Percentiles rank a stretch among this genome's conserved stretches.
Conservation (phyloP, 2,888 invertebrate species). For the Agrenia bidenticulata region DNA sequence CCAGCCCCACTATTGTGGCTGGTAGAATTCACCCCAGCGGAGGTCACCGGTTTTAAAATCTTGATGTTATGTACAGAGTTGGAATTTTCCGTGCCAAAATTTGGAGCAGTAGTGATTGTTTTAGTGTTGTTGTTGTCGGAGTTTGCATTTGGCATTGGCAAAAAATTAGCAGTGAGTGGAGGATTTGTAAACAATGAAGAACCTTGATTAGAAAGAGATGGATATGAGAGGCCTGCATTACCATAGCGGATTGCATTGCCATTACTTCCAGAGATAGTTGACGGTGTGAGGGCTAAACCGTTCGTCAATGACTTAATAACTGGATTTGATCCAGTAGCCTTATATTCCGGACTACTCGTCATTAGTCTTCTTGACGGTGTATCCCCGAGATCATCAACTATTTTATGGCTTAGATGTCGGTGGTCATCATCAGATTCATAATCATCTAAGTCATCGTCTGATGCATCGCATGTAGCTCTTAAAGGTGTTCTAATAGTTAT, state of each 20-base stretch:
- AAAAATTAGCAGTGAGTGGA: conserved; percentile 18
- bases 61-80: conserved; percentile 20
- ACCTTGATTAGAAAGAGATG: conserved; percentile 18
- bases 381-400: conserved; percentile 38
- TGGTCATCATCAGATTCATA: conserved; percentile 34
- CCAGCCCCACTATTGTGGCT: not conserved
- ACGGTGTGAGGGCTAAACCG: conserved; percentile 22
- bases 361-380: conserved; percentile 25
- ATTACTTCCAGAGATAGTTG: conserved; percentile 18
- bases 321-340: not conserved
- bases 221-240: conserved; percentile 3
- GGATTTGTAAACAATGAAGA: conserved; percentile 7
- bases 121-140: conserved; percentile 42
- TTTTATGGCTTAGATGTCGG: conserved; percentile 23
- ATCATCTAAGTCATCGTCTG: conserved; percentile 39
- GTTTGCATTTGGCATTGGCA: conserved; percentile 31
- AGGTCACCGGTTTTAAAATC: conserved; percentile 16
- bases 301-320: conserved; percentile 23
- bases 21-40: conserved; percentile 7
- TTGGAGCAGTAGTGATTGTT: conserved; percentile 27
- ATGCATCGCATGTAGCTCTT: conserved; percentile 45
- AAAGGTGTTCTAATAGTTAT: conserved; percentile 41
- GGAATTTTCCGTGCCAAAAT: not conserved
- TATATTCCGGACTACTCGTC: conserved; percentile 25
- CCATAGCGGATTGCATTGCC: not conserved